Base-by-base conservation (phyloP, 2,797 vertebrate genomes). In the Gastrophryne carolinensis region DNA sequence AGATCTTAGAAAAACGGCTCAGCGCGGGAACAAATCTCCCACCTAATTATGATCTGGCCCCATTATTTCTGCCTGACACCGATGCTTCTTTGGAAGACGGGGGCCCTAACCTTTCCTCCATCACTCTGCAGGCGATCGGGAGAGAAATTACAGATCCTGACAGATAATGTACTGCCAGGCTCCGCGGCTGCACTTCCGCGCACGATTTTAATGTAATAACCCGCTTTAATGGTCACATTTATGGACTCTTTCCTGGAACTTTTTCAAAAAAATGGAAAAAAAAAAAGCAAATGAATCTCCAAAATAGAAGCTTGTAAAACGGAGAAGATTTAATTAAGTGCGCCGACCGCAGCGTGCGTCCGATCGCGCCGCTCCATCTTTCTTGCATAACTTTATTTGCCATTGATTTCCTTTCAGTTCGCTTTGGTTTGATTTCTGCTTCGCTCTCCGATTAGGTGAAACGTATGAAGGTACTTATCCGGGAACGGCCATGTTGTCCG, bases 171-270 rank as follows among this genome's bases (percentile, higher is more conserved):
- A 62, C 72, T 61, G 72, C 63, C 58, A 39, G 71, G 37, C 60
- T 73, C 50, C 78, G 50, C 4, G 12, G 47, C 72, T 75, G 81
- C 75, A 75, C 74, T 29, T 80, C 69, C 56, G 73, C 47, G 52
- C 62, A 75, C 81, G 65, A 85, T 87, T 87, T 84, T 79, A 81
- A 79, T 85, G 80, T 82, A 89, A 87, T 85, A 83, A 84, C 75
- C 77, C 58, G 79, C 82, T 86, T 84, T 86, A 88, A 83, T 81
- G 68, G 76, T 67, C 61, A 80, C 79, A 74, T 84, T 87, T 82
- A 87, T 85, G 79, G 80, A 82, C 81, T 83, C 37, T 72, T 86
- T 79, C 84, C 84, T 90, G 84, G 86, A 86, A 84, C 82, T 84
- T 79, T 83, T 84, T 87, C 86, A 84, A 83, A 79, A 80, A 15